Conservation (phyloP, 2,797 vertebrate genomes). For the Oreochromis grahami region DNA sequence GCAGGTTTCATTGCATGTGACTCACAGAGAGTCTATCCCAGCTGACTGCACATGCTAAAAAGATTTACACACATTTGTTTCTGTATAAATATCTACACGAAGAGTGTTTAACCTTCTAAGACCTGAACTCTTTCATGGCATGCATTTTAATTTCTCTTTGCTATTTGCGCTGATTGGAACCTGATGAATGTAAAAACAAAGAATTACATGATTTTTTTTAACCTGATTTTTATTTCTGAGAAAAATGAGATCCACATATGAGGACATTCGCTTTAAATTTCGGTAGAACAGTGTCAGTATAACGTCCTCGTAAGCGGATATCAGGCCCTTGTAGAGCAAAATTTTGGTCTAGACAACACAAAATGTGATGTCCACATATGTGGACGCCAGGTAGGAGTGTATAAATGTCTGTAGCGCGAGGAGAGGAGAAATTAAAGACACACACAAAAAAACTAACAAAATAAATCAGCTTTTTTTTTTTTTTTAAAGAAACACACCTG, state of each 20-base stretch:
- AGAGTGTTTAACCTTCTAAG: background rate
- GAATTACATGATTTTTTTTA: fast-evolving
- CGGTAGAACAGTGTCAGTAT: background rate
- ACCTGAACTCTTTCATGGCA: background rate
- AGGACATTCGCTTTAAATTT: background rate
- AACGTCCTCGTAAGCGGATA: background rate
- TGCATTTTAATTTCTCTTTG: background rate
- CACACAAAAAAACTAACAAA: background rate
- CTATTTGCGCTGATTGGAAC: background rate
- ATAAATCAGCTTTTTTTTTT: background rate
- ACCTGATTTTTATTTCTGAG: background rate
- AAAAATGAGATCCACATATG: background rate
- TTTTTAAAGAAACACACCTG: background rate
- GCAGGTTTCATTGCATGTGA: background rate
- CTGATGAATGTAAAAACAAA: background rate
- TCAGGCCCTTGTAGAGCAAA: background rate
- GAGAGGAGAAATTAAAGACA: background rate
- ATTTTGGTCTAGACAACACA: no score
- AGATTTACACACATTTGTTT: background rate
- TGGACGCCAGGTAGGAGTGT: background rate
- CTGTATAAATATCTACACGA: background rate
- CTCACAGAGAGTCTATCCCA: background rate
- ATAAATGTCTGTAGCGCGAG: fast-evolving
- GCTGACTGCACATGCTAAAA: background rate
- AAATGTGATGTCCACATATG: no score